Conservation (phyloP, 1,140 invertebrate genomes). For the Platyscapa corneri region DNA sequence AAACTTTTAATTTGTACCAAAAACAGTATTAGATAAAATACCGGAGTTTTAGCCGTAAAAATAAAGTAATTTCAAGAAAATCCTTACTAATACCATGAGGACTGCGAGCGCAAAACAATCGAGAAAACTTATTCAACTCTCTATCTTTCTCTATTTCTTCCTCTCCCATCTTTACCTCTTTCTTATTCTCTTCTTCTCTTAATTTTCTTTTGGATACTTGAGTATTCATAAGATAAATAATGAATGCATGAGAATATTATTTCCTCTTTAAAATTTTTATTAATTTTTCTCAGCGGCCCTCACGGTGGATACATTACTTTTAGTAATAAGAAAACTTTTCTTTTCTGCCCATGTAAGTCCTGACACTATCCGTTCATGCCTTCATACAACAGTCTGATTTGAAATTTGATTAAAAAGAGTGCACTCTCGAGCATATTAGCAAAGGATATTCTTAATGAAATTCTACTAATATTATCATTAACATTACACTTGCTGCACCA, state of each 20-base stretch:
- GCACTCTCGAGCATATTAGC: background rate
- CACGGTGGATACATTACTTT: background rate
- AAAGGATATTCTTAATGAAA: background rate
- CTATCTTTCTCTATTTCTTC: background rate
- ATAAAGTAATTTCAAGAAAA: background rate
- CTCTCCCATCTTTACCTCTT: background rate
- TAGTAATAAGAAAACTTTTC: background rate
- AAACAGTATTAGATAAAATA: no score
- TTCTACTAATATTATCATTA: background rate
- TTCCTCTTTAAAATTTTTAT: background rate
- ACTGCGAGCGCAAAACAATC: background rate
- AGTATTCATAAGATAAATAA: background rate
- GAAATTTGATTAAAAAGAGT: background rate
- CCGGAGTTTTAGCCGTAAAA: no score
- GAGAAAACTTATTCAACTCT: no score
- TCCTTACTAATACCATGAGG: background rate
- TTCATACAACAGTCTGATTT: background rate
- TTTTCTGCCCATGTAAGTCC: background rate
- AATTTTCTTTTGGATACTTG: background rate
- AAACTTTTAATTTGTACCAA: no score
- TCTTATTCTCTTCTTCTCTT: background rate
- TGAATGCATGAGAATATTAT: background rate
- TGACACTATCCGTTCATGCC: background rate
- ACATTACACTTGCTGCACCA: background rate
- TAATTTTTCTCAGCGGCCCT: background rate